These are phyloP conservation scores for Noctua janthina DNA, from an alignment of 2,888 invertebrate genomes.

Conservation along the genomic window DNA sequence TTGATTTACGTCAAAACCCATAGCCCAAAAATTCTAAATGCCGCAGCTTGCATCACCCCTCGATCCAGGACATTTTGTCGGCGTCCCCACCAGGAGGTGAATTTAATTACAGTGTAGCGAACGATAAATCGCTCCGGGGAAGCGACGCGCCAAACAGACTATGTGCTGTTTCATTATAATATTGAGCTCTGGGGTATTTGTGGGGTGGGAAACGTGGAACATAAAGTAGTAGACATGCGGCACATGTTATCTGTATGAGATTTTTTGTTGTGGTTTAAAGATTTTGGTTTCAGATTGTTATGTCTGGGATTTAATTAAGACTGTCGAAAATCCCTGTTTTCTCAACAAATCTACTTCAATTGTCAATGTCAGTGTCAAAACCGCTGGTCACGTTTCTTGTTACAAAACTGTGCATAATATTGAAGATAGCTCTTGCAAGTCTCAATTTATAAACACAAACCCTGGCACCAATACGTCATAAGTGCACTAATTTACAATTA, in stretches of 20 bases:
- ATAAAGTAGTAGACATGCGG: conserved; percentile 48
- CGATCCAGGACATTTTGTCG: conserved; percentile 66
- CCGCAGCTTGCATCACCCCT: conserved; percentile 27
- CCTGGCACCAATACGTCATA: conserved; percentile 42
- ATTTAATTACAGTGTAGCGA: conserved; percentile 77
- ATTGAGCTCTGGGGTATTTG: conserved; percentile 52
- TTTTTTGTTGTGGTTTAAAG: background rate
- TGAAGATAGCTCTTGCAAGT: background rate
- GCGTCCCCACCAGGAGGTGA: conserved; percentile 61
- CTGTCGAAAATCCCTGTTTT: background rate
- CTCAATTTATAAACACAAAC: conserved; percentile 12
- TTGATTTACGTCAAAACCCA: background rate
- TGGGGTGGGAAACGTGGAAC: conserved; percentile 23
- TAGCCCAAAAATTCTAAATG: conserved; percentile 11
- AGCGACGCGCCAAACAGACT: conserved; percentile 53
- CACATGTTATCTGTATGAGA: conserved; percentile 14
- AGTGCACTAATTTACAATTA: conserved; percentile 35
- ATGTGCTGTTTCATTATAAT: conserved; percentile 60
- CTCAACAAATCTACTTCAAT: background rate
- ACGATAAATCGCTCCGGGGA: conserved; percentile 69
- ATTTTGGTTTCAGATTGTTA: background rate
- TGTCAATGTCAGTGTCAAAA: conserved; percentile 1
- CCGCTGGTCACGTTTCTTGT: background rate
- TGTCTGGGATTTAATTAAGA: conserved; percentile 7
- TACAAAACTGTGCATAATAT: conserved; percentile 20